Base-by-base conservation (phyloP, 2,113 vertebrate species). In the Forbesichthys papilliferus region DNA sequence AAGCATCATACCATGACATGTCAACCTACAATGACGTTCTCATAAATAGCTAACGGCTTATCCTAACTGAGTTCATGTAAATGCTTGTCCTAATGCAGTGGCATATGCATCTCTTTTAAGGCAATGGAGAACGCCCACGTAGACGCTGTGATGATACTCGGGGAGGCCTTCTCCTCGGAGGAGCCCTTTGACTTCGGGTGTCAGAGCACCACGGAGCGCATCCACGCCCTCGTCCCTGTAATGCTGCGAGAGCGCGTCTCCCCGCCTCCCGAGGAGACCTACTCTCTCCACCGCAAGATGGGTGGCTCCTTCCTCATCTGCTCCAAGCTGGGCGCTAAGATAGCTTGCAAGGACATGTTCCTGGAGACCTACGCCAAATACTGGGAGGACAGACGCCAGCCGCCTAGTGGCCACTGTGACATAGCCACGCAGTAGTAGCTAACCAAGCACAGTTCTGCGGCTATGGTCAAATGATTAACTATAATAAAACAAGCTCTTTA, bases 261-360 rank as follows among this genome's bases (percentile, higher is more conserved):
- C 2, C 96, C 97, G 1, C 96, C 96, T 0, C 97, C 96, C 0
- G 95, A 96, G 81, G 97, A 99, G 81, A 98, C 96, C 54, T 98
- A 98, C 84, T 98, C 97, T 4, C 94, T 99, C 53, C 97, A 99
- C 84, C 91, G 96, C 27, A 99, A 99, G 90, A 99, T 98, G 96
- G 96, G 96, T 0, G 97, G 97, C 66, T 98, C 97, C 62, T 99
- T 99, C 88, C 96, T 99, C 78, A 98, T 99, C 88, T 99, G 97
- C 90, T 96, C 96, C 73, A 96, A 95, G 85, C 95, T 99, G 60
- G 92, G 94, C 69, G 95, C 96, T n/a, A 86, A 91, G 69, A 93
- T 99, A 13, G 0, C 90, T 73, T 98, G 96, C 73, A 96, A 94
- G 84, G 75, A 90, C 66, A 96, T 99, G 96, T 99, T 99, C 48